Conservation (phyloP, 2,113 vertebrate species). For the Rhinogobius similis region DNA sequence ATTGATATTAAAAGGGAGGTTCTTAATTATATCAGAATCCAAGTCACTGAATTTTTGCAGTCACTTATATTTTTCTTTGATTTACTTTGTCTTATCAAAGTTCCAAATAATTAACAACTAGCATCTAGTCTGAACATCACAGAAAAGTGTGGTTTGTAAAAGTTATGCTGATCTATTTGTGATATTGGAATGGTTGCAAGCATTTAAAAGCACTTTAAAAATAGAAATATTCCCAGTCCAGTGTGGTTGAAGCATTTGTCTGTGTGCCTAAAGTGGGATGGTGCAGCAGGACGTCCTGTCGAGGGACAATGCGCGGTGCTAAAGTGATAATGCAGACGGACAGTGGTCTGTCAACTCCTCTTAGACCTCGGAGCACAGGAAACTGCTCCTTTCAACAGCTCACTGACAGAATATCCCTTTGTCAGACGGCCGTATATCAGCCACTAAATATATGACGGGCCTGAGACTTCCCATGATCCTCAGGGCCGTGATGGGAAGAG, state of each 20-base stretch:
- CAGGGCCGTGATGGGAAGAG: constrained; percentile 20
- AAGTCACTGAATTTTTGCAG: too few species aligned
- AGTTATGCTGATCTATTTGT: not conserved
- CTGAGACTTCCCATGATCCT: constrained; percentile 29
- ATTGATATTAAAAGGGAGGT: too few species aligned
- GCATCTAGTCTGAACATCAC: too few species aligned
- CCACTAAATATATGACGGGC: constrained; percentile 36
- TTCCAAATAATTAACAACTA: too few species aligned
- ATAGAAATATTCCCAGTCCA: not conserved
- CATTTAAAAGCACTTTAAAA: not conserved
- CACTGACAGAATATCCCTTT: constrained; percentile 50
- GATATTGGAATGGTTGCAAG: not conserved
- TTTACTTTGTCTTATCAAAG: too few species aligned
- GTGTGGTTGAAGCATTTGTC: not conserved
- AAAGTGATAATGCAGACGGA: constrained; percentile 60
- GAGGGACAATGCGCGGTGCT: constrained; percentile 59
- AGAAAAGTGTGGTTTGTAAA: not conserved
- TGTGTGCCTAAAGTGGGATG: constrained; percentile 42
- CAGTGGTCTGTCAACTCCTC: constrained; percentile 64
- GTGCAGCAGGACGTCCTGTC: constrained; percentile 80
- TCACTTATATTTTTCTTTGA: too few species aligned
- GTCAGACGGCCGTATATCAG: constrained; percentile 34
- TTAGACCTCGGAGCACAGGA: constrained; percentile 50
- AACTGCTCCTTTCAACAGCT: constrained; percentile 53
- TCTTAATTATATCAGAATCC: too few species aligned